Evolutionary conservation across 2,888 invertebrate species (phyloP).

Genomic region (Tenthredo amoena): DNA sequence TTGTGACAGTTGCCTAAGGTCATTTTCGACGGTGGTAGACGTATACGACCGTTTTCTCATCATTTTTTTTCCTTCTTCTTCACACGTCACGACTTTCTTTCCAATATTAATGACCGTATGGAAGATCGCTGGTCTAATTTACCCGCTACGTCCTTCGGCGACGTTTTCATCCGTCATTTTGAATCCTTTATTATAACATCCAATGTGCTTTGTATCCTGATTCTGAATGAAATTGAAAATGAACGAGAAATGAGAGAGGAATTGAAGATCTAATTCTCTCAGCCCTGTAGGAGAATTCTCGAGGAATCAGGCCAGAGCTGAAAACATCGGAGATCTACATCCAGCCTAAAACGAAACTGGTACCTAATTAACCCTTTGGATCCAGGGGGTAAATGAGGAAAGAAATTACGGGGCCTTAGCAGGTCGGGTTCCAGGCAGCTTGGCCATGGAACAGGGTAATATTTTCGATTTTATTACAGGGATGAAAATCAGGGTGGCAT

Average conservation of each 20-base stretch:
- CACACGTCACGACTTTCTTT: neutral
- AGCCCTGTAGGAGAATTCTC: neutral
- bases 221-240: neutral
- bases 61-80: neutral
- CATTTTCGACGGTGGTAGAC: neutral
- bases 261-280: neutral
- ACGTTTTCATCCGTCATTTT: neutral
- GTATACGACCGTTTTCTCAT: neutral
- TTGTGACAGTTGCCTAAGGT: conserved; percentile 13
- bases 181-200: neutral
- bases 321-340: neutral
- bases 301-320: neutral
- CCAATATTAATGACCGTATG: neutral
- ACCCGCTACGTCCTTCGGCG: neutral
- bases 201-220: neutral
- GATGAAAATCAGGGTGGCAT: neutral
- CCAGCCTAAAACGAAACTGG: neutral
- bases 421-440: neutral
- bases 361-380: conserved; percentile 13
- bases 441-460: neutral
- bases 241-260: neutral
- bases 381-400: conserved; percentile 14
- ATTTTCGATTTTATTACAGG: conserved; percentile 37
- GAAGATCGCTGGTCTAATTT: neutral
- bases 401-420: neutral